Percentiles rank a stretch among this genome's conserved stretches.
Evolutionary conservation across 1,140 invertebrate genomes (phyloP).

Genomic region (Drosophila leontia): DNA sequence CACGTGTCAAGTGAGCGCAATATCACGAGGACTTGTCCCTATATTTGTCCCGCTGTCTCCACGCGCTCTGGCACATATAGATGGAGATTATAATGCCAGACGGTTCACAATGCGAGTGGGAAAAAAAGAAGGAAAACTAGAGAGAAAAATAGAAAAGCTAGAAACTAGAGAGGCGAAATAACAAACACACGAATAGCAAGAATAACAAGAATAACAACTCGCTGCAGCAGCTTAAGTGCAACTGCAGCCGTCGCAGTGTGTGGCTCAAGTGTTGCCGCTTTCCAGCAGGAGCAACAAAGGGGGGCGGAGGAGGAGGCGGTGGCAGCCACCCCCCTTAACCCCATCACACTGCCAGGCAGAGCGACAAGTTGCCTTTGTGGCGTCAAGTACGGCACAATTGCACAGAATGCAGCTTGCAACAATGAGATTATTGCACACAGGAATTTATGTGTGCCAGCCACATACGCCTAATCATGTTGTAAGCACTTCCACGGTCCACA

Average conservation of each 20-base stretch:
- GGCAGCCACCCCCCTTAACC: constrained; percentile 9
- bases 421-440: constrained; percentile 43
- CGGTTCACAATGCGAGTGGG: constrained; percentile 48
- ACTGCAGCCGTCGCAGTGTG: constrained; percentile 50
- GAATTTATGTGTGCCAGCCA: constrained; percentile 58
- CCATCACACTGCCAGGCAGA: constrained; percentile 3
- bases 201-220: constrained; percentile 50
- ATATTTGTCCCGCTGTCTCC: constrained; percentile 21
- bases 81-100: constrained; percentile 63
- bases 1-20: constrained; percentile 54
- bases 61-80: constrained; percentile 32
- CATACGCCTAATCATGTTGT: constrained; percentile 67
- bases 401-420: constrained; percentile 25
- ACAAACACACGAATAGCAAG: constrained; percentile 21
- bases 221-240: constrained; percentile 59
- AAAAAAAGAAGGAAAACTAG: constrained; percentile 3
- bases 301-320: not conserved
- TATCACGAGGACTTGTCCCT: constrained; percentile 35
- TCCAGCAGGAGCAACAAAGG: constrained; percentile 30
- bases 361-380: constrained; percentile 48
- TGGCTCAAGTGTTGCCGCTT: constrained; percentile 46
- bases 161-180: constrained; percentile 26
- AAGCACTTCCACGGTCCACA: constrained; percentile 34
- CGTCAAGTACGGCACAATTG: constrained; percentile 32
- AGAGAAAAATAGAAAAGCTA: constrained; percentile 13